Base-by-base conservation (phyloP, 2,888 invertebrate species). In the Drosophila subquinaria region DNA sequence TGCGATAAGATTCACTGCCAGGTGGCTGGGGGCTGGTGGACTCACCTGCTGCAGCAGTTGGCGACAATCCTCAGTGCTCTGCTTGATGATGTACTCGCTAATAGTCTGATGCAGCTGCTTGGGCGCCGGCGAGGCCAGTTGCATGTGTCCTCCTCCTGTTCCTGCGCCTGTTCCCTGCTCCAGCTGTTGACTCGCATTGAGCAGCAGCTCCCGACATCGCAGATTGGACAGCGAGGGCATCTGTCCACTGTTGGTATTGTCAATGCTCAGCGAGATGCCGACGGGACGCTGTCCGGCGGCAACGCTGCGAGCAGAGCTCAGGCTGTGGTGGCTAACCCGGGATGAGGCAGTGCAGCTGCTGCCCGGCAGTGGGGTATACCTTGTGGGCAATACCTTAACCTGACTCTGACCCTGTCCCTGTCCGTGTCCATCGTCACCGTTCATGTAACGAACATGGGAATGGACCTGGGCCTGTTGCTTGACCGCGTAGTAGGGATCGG, bases 11-110 rank as follows among this genome's bases (percentile, higher is more conserved):
- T 8, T 3, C 23, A 47, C 47, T 27, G 6, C 8, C 6, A 11
- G 10, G 5, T 20, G 11, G 23, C 1, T n/a, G 9, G 1, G 5
- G 36, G 4, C n/a, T n/a, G 33, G 9, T 11, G 3, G 1, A 36
- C 91, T 85, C 60, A 94, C 93, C 91, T 95, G 95, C 89, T 95
- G 95, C 68, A 95, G 89, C 42, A 96, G 92, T 69, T 95, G 93
- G 63, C 95, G 93, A 80, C 95, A 95, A 89, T 96, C 96, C 92
- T 96, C 96, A 68, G 95, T 95, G 42, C 95, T 95, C 88, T 95
- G 95, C 90, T 95, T 95, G 53, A 95, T 90, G 69, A 95, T 95
- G 76, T 94, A 94, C 85, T 95, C 95, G 90, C 95, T 95, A 72
- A 95, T 94, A 15, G 89, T 89, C 55, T 89, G 84, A 55, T 89